Evolutionary conservation across 2,888 invertebrate genomes (phyloP).

Genomic region (Macroteleia sp.): DNA sequence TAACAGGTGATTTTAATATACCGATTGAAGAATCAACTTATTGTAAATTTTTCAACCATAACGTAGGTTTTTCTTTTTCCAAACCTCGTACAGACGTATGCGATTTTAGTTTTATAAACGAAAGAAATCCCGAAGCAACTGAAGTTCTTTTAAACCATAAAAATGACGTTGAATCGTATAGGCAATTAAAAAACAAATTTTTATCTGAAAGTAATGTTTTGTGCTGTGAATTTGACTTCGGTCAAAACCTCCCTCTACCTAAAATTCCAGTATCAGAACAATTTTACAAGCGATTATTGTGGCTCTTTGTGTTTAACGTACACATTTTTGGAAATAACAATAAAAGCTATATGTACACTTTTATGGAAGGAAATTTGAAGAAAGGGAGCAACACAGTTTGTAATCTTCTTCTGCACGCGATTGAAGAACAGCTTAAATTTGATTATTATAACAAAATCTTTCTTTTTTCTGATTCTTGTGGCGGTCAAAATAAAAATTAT

Average conservation of each 20-base stretch:
- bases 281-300: neutral
- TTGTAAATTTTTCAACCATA: no score
- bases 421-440: neutral
- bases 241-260: neutral
- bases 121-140: no score
- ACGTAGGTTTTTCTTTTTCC: no score
- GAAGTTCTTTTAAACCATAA: no score
- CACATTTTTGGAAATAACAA: neutral
- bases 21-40: no score
- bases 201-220: no score
- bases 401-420: neutral
- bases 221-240: constrained; percentile 5
- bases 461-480: neutral
- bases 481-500: neutral
- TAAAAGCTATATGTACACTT: neutral
- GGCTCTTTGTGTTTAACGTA: neutral
- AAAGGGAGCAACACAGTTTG: neutral
- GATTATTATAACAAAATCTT: neutral
- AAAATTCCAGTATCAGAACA: constrained; percentile 2
- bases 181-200: no score
- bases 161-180: no score
- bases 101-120: no score
- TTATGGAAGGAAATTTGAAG: neutral
- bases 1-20: no score
- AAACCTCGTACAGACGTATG: no score